Percentiles rank a stretch among this genome's conserved stretches.
These are phyloP conservation scores for Andrena minutula DNA, from an alignment of 2,888 invertebrate species.

Conservation along the genomic window DNA sequence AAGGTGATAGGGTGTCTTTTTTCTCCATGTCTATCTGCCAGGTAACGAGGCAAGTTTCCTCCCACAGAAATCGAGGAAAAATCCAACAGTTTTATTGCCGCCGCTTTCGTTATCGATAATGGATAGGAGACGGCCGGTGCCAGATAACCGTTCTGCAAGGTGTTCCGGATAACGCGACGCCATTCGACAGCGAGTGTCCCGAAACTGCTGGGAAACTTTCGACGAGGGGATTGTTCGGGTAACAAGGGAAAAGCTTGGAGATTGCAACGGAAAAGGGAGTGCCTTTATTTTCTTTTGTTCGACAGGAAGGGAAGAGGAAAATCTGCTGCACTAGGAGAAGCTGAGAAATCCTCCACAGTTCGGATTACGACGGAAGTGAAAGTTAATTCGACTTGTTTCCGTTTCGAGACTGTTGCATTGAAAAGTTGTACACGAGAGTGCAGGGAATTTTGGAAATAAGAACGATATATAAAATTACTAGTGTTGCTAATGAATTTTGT, in stretches of 20 bases:
- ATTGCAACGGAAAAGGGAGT: neutral
- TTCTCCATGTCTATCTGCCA: neutral
- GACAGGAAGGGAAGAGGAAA: conserved; percentile 1
- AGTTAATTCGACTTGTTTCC: neutral
- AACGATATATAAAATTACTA: neutral
- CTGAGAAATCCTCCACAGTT: neutral
- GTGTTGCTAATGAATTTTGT: too few species aligned
- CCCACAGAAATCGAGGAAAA: conserved; percentile 23
- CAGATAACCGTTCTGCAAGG: conserved; percentile 46
- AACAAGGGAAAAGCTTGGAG: conserved; percentile 8
- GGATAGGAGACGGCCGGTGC: conserved; percentile 27
- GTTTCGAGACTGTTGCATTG: neutral
- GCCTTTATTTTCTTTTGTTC: neutral
- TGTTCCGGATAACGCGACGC: conserved; percentile 37
- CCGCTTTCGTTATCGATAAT: conserved; percentile 57
- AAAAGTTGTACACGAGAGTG: neutral
- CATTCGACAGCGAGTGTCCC: conserved; percentile 5
- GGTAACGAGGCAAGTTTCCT: conserved; percentile 10
- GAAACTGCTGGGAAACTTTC: conserved; percentile 38
- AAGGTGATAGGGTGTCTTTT: neutral
- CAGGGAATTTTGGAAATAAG: neutral
- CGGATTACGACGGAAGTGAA: too few species aligned
- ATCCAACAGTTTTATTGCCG: conserved; percentile 50
- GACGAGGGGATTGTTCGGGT: conserved; percentile 6
- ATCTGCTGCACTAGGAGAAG: neutral